These are phyloP conservation scores for Lepidotrigona ventralis DNA, from an alignment of 1,140 invertebrate genomes.

Conservation along the genomic window DNA sequence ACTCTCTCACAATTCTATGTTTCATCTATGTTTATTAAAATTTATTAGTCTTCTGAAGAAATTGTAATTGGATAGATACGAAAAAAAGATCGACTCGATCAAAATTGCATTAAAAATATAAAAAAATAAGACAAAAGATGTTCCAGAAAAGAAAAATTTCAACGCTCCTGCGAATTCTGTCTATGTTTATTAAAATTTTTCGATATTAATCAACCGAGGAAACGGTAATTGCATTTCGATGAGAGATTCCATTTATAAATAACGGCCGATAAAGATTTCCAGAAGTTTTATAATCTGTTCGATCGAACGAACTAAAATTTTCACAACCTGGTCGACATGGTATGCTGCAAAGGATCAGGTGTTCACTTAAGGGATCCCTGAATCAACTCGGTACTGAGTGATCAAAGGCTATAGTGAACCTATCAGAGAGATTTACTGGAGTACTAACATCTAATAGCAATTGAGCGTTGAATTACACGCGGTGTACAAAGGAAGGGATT, in stretches of 20 bases:
- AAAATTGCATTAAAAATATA: too few relatives aligned
- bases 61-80: too few relatives aligned
- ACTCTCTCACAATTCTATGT: too few relatives aligned
- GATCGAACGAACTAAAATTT: background rate
- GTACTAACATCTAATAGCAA: constrained; percentile 51
- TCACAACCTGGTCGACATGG: background rate
- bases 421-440: constrained; percentile 50
- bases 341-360: constrained; percentile 40
- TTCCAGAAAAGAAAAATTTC: too few relatives aligned
- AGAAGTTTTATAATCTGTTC: constrained; percentile 8
- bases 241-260: background rate
- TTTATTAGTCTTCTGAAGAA: too few relatives aligned
- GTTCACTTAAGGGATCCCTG: constrained; percentile 43
- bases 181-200: background rate
- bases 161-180: too few relatives aligned
- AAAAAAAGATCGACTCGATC: too few relatives aligned
- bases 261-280: background rate
- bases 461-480: constrained; percentile 47
- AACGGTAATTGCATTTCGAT: background rate
- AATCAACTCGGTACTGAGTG: constrained; percentile 34
- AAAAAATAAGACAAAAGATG: background rate
- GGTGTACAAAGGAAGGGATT: constrained; percentile 40
- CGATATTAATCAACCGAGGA: background rate
- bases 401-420: constrained; percentile 48
- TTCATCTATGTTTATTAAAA: too few relatives aligned